These are phyloP conservation scores for Autographa pulchrina DNA, from an alignment of 2,888 invertebrate species.

Conservation along the genomic window DNA sequence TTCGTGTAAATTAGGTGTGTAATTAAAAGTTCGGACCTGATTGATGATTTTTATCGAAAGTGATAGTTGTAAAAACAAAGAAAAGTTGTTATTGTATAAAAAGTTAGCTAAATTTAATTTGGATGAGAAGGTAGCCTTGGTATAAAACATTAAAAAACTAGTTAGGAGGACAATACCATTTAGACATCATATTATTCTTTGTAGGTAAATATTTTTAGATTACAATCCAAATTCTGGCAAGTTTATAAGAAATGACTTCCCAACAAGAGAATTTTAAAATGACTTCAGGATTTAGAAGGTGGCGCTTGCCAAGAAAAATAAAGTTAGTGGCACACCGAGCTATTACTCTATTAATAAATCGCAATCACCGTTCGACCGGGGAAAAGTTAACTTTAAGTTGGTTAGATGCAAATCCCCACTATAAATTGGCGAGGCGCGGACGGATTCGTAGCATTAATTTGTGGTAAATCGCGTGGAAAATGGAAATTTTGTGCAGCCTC, in stretches of 20 bases:
- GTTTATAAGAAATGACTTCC: neutral
- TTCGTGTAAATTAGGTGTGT: neutral
- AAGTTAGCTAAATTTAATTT: too few species aligned
- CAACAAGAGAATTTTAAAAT: neutral
- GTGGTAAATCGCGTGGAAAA: slow-evolving; percentile 88
- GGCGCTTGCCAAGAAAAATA: slow-evolving; percentile 11
- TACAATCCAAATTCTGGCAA: neutral
- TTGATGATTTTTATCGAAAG: too few species aligned
- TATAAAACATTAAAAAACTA: too few species aligned
- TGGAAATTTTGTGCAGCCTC: slow-evolving; percentile 89
- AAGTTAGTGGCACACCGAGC: slow-evolving; percentile 13
- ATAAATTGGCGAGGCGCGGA: slow-evolving; percentile 85
- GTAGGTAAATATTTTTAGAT: neutral
- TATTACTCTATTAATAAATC: slow-evolving; percentile 61
- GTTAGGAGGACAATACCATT: neutral
- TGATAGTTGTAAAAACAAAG: too few species aligned
- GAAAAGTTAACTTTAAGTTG: slow-evolving; percentile 68
- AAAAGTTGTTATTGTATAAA: too few species aligned
- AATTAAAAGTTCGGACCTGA: too few species aligned
- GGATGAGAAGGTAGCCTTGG: too few species aligned
- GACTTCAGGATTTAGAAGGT: neutral
- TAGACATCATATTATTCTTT: neutral
- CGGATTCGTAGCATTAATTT: slow-evolving; percentile 87
- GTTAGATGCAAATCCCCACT: slow-evolving; percentile 83
- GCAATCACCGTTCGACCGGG: slow-evolving; percentile 69